These are phyloP conservation scores for Sinocyclocheilus rhinocerous DNA, from an alignment of 2,113 vertebrate species.

Conservation along the genomic window DNA sequence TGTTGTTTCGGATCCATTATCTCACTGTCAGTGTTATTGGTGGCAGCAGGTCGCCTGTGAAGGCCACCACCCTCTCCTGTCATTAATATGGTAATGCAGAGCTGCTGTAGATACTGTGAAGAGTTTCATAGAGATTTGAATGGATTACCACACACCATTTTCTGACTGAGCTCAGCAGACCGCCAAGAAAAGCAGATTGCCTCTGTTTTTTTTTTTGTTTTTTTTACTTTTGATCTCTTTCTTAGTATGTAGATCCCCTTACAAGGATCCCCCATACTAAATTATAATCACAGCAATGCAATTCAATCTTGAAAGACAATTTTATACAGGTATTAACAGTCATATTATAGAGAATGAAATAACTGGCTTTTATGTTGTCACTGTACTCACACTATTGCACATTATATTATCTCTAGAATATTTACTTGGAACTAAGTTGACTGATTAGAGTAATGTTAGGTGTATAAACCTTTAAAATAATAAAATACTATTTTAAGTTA, in stretches of 20 bases:
- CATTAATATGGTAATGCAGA: constrained; percentile 48
- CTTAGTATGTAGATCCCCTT: neutral
- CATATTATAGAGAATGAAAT: neutral
- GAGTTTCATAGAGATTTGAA: constrained; percentile 42
- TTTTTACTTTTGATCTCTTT: neutral
- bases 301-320: neutral
- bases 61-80: neutral
- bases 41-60: constrained; percentile 44
- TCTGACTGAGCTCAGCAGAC: constrained; percentile 38
- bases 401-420: too few relatives aligned
- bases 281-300: neutral
- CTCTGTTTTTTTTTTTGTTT: neutral
- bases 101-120: constrained; percentile 36
- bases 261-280: neutral
- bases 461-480: neutral
- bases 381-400: too few relatives aligned
- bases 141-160: constrained; percentile 48
- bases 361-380: neutral
- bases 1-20: constrained; percentile 1
- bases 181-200: constrained; percentile 15
- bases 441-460: neutral
- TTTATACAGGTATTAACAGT: neutral
- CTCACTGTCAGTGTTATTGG: constrained; percentile 2
- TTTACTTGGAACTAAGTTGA: too few relatives aligned
- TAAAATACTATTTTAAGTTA: neutral